phyloP scores from a whole-genome alignment of 2,113 vertebrate species.

The Oenanthe oenanthe region DNA sequence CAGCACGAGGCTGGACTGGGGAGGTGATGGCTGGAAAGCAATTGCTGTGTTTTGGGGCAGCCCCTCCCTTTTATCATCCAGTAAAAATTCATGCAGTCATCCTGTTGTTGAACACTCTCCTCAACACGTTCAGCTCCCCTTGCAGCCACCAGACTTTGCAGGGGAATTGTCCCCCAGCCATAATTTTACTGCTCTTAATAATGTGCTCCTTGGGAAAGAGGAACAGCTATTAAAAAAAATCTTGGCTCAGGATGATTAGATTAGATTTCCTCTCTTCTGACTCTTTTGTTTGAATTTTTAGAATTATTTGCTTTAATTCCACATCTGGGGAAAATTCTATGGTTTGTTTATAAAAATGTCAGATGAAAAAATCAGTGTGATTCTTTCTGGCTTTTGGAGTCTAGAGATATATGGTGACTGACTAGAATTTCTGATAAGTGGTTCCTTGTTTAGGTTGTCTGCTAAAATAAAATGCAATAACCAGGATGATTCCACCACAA shows the following conservation, averaged over 20 bases:
- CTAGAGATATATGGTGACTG: not conserved
- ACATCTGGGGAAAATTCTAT: not conserved
- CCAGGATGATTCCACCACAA: not conserved
- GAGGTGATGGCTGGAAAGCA: not conserved
- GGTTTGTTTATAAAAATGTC: not conserved
- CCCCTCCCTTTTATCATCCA: not conserved
- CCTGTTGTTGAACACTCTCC: not conserved
- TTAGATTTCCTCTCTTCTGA: not conserved
- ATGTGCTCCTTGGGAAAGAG: accelerated
- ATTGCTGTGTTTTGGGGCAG: not conserved
- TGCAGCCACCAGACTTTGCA: not conserved
- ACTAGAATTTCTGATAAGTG: not conserved
- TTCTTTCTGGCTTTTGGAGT: not conserved
- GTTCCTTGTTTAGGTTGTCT: not conserved
- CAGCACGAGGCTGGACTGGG: not conserved
- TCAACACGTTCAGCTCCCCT: not conserved
- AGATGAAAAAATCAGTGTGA: not conserved
- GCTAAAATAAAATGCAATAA: not conserved
- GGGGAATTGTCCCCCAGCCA: not conserved
- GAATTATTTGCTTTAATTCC: not conserved
- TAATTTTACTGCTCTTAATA: not conserved
- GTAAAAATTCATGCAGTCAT: not conserved
- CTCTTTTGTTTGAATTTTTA: not conserved
- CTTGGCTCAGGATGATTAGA: not conserved
- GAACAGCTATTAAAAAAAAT: not conserved